Evolutionary conservation across 2,113 vertebrate genomes (phyloP).

Genomic region (Silurus asotus): DNA sequence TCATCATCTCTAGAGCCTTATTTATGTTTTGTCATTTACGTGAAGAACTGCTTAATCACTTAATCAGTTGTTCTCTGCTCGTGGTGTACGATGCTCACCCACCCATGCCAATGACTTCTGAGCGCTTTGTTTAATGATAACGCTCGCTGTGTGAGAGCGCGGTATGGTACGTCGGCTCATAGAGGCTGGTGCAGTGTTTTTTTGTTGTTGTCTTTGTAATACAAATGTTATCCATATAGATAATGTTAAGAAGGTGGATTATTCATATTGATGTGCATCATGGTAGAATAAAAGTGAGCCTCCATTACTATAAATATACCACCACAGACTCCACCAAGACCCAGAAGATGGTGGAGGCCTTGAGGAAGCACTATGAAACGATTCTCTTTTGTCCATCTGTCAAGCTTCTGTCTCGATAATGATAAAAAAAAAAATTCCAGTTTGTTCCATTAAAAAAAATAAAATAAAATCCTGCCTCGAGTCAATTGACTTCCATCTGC

Average conservation of each 20-base stretch:
- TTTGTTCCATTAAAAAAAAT: background rate
- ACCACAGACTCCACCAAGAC: background rate
- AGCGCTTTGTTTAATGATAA: slow-evolving; percentile 1
- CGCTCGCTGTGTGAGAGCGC: background rate
- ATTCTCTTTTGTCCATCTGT: background rate
- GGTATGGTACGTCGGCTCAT: background rate
- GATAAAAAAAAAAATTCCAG: no score
- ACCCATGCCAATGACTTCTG: background rate
- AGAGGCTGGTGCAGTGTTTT: background rate
- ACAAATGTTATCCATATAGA: slow-evolving; percentile 10
- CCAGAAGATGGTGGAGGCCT: background rate
- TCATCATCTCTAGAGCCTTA: slow-evolving; percentile 18
- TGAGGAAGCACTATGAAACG: background rate
- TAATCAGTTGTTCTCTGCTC: slow-evolving; percentile 12
- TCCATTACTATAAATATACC: background rate
- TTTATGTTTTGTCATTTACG: slow-evolving; percentile 18
- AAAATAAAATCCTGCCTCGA: background rate
- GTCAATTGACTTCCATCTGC: background rate
- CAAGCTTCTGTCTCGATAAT: background rate
- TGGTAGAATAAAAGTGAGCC: background rate
- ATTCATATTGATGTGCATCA: background rate
- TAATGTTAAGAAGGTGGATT: background rate
- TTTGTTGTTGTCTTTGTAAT: background rate
- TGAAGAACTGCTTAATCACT: slow-evolving; percentile 11
- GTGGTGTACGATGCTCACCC: background rate